These are phyloP conservation scores for Nettapus auritus DNA, from an alignment of 2,113 vertebrate species.

Conservation along the genomic window DNA sequence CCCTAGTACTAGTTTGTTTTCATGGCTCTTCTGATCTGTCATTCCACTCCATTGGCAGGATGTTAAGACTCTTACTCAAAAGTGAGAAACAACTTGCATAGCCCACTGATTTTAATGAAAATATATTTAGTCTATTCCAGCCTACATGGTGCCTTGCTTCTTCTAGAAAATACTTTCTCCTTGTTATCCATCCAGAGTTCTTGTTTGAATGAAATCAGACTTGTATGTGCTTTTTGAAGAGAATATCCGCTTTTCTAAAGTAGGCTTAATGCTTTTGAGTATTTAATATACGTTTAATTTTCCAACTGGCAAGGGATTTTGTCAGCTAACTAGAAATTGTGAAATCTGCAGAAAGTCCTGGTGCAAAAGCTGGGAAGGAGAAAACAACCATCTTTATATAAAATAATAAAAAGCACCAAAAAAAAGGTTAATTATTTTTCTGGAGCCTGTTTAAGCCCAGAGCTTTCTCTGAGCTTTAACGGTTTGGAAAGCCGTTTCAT, in stretches of 20 bases:
- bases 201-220: neutral
- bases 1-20: neutral
- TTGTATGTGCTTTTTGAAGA: neutral
- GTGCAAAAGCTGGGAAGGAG: neutral
- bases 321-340: neutral
- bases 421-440: neutral
- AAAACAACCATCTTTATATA: neutral
- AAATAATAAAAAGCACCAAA: neutral
- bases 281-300: neutral
- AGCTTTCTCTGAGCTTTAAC: neutral
- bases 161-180: neutral
- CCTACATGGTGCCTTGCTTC: neutral
- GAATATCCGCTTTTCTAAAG: neutral
- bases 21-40: neutral
- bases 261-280: neutral
- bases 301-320: neutral
- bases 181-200: neutral
- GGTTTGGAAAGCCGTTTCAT: conserved; percentile 9
- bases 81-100: neutral
- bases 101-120: neutral
- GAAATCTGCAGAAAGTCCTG: neutral
- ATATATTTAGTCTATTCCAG: neutral
- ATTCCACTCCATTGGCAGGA: neutral
- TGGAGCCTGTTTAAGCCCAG: neutral
- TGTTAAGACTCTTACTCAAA: neutral